Evolutionary conservation across 1,140 invertebrate species (phyloP), one percentile per base, ranked within the genome.

Genomic region (Orius laevigatus): DNA sequence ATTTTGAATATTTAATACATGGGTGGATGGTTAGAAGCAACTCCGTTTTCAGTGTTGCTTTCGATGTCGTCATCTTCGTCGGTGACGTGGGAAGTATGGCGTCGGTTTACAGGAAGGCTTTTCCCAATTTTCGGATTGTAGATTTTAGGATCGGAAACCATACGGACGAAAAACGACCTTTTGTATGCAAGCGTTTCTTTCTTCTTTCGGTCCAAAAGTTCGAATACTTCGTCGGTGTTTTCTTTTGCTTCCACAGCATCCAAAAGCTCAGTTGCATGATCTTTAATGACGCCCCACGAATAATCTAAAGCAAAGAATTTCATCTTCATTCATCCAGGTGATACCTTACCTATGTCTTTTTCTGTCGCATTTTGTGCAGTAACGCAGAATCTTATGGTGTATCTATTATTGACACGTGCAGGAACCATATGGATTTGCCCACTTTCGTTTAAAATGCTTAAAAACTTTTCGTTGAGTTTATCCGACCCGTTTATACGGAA

Each of bases 381-480:
- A 0, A 96, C 85, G 58, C 91, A 97, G 65, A 98, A 95, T 44
- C 93, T 74, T 55, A 98, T 98, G 5, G 85, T 82, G 60, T 86
- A 95, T 52, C 79, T 78, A 25, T 94, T 88, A 60, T 89, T 86
- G 1, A 95, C 78, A 31, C 74, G 80, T 1, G 92, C 88, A 0
- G 93, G 93, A 2, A 98, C 90, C 92, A 98, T 97, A 62, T 98
- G 94, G 44, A 98, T 67, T 63, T 89, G 88, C 5, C 93, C 93
- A 4, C 90, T 94, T 46, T 86, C 91, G 60, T 99, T 99, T 52
- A 98, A 93, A 42, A 78, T 76, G 44, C 88, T 88, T 45, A 98
- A 66, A 2, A 99, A 68, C 61, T 90, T 92, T 65, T 97, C 89
- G 63, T 97, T 98, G 11, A 95, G 59, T 56, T 84, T 81, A 60